These are phyloP conservation scores for Pocillopora meandrina DNA, from an alignment of 92 coral and sea anemone genomes.

Conservation along the genomic window DNA sequence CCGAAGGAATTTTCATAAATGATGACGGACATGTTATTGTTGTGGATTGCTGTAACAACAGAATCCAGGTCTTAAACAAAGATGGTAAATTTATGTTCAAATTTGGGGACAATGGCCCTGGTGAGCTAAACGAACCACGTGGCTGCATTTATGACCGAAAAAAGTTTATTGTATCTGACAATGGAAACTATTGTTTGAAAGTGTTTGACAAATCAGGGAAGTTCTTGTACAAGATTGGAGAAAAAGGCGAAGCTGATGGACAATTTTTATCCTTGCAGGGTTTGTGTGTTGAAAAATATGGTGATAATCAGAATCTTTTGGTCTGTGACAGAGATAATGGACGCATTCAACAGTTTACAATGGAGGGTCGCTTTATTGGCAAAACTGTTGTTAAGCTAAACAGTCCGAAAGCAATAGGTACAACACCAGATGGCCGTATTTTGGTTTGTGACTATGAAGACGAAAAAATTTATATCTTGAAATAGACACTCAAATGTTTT, in stretches of 20 bases:
- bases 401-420: neutral
- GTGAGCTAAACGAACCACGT: neutral
- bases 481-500: neutral
- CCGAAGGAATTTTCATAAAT: neutral
- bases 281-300: neutral
- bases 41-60: neutral
- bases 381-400: neutral
- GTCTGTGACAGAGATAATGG: constrained; percentile 11
- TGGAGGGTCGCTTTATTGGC: neutral
- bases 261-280: neutral
- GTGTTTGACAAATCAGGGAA: neutral
- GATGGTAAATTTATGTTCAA: neutral
- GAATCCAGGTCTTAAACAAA: constrained; percentile 17
- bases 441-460: neutral
- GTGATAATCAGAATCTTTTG: neutral
- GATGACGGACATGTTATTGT: neutral
- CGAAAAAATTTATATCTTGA: neutral
- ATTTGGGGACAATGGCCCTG: neutral
- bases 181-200: neutral
- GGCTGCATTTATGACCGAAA: neutral
- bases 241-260: constrained; percentile 3
- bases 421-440: neutral
- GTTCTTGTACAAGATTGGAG: constrained; percentile 1
- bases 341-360: constrained; percentile 9
- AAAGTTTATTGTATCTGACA: neutral